Percentiles rank a stretch among this genome's conserved stretches.
phyloP scores from a whole-genome alignment of 1,140 invertebrate genomes.

The Drosophila lacertosa region DNA sequence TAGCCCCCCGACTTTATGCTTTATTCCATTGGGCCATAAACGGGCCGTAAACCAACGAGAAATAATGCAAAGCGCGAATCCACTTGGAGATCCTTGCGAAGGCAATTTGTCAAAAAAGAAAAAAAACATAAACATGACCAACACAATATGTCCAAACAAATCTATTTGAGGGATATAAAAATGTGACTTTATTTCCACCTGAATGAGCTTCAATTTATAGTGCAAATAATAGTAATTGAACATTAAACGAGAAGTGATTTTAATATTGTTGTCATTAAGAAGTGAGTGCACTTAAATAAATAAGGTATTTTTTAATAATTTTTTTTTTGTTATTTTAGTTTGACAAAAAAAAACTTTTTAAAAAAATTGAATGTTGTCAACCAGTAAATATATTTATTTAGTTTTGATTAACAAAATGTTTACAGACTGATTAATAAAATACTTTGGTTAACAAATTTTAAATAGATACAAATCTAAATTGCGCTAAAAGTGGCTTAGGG shows the following conservation, averaged over 20 bases:
- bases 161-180: conserved; percentile 6
- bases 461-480: no score
- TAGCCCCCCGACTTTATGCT: conserved; percentile 50
- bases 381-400: no score
- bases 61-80: conserved; percentile 14
- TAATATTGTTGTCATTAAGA: no score
- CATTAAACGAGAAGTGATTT: no score
- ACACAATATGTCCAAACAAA: conserved; percentile 2
- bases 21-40: conserved; percentile 62
- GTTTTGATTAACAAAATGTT: no score
- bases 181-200: neutral
- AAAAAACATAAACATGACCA: neutral
- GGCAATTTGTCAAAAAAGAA: conserved; percentile 59
- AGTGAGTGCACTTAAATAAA: neutral
- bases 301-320: neutral
- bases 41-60: conserved; percentile 23
- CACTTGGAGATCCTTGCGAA: conserved; percentile 23
- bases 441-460: no score
- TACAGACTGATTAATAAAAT: no score
- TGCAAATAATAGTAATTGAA: neutral
- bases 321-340: neutral
- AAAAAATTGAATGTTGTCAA: no score
- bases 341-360: no score
- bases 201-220: conserved; percentile 1
- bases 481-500: no score